Evolutionary conservation across 2,113 vertebrate genomes (phyloP), one percentile per base, ranked within the genome.

Genomic region (Anser cygnoides): DNA sequence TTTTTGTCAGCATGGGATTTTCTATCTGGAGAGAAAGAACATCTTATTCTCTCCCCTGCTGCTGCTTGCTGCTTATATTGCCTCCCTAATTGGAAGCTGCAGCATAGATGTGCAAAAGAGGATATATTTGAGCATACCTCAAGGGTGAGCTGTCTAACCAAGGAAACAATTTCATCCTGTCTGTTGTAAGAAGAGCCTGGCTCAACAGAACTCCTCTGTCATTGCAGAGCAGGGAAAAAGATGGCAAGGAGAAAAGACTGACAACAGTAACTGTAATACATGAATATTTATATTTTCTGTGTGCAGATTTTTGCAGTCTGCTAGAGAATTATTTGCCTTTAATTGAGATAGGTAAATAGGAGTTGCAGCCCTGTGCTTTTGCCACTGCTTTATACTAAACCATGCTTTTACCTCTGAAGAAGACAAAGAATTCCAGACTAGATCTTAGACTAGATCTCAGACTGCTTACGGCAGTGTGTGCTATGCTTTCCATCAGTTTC

Each of bases 81-180:
- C 41, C 55, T 91, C 58, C 52, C 55, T 93, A 96, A 94, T 80
- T 96, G 88, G 84, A 94, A 96, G 59, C 11, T 95, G 72, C 65
- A 75, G 41, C 59, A 75, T 65, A 82, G 82, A 92, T 93, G 65
- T 92, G 72, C 70, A 93, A 82, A 93, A 73, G 91, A 80, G 74
- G 89, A 78, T 90, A 81, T 96, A 93, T 93, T 88, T 68, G 82
- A 90, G 79, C 72, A 68, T 87, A 91, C 90, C 96, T 97, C 96
- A 95, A 95, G 97, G 92, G 93, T 97, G 94, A 96, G 94, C 93
- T 96, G 63, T 96, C 96, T 96, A 92, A 91, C 94, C 93, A 76
- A 95, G 89, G 89, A 96, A 94, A 74, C 59, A 52, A 41, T 91
- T 92, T 85, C 23, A 79, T 90, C 43, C 65, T 61, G 13, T 55